Base-by-base conservation (phyloP, 2,113 vertebrate genomes). In the Tinamus guttatus region DNA sequence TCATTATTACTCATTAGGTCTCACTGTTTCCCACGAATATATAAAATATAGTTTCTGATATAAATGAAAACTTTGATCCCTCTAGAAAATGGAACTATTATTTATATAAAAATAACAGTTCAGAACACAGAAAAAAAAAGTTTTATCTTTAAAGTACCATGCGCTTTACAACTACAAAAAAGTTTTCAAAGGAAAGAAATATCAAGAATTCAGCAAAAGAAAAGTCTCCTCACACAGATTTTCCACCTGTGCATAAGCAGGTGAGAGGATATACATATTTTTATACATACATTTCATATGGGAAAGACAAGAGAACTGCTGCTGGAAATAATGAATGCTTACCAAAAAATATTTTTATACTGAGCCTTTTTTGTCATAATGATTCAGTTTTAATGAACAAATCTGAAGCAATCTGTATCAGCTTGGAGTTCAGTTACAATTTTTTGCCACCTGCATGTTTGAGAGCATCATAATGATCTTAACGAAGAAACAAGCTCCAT, bases 91-190 rank as follows among this genome's bases (percentile, higher is more conserved):
- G 16, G 38, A 95, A 60, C 70, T 62, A 41, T 75, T 92, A 95
- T 95, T 97, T 95, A 93, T 77, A 92, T 84, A 91, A 74, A 75
- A 76, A 71, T 67, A 90, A 79, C 16, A 32, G 28, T 85, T 90
- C 59, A 94, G 36, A 89, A 80, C 84, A 81, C 34, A 70, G 69
- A 88, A 75, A 41, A 85, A 75, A 88, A 68, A 45, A 22, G 30
- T 81, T 90, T 93, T 92, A 76, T 81, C 78, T 91, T 52, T 69
- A 74, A 69, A 40, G 54, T 65, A 56, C 74, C 5, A 16, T 41
- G 67, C 60, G n/a, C 36, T 36, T 75, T 73, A 78, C 41, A 93
- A 91, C 88, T 60, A 90, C 49, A 65, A 87, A 63, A 40, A 32
- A 27, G 6, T 69, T 88, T 89, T 91, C 58, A 85, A 47, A 64